Evolutionary conservation across 2,888 invertebrate species (phyloP), one percentile per base, ranked within the genome.

Genomic region (Caenorhabditis panamensis): DNA sequence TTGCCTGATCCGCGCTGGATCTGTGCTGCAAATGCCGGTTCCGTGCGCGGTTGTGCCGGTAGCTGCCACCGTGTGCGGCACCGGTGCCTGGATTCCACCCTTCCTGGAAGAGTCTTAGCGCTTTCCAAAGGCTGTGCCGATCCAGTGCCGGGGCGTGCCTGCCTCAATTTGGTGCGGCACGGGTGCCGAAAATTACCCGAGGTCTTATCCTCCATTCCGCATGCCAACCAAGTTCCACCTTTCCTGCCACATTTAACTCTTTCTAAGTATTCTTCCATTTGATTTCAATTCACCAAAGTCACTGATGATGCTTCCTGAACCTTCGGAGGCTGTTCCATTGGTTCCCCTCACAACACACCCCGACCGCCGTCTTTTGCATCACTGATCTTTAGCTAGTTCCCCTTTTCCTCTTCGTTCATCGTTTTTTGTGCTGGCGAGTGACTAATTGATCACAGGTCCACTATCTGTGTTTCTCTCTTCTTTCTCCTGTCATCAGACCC

Each of bases 331-430:
- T 58, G 4, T 37, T n/a, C 20, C 58, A 37, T 31, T 41, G 5
- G 9, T 41, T 16, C 5, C 13, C 22, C 22, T 24, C 59, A 59
- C 28, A n/a, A 11, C 28, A 28, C 58, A 22, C 37, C 26, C 51
- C 24, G 28, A 54, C 4, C 54, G n/a, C 28, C n/a, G 16, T 54
- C 54, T 54, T n/a, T n/a, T 28, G 54, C 54, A 54, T 54, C 59
- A 41, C 59, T 16, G 59, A 59, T 59, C 59, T 59, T 59, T 59
- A 59, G 54, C 26, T 28, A 26, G n/a, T n/a, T n/a, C n/a, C n/a
- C n/a, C n/a, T n/a, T n/a, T n/a, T n/a, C 31, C 31, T 3, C n/a
- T 28, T 26, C 28, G 54, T 28, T 54, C 54, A 54, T 28, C 26
- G 54, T 54, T 54, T 28, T 51, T 51, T 51, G 51, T 51, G 51